These are phyloP conservation scores for Scaptomyza pallida DNA, from an alignment of 1,140 invertebrate species.

Conservation along the genomic window DNA sequence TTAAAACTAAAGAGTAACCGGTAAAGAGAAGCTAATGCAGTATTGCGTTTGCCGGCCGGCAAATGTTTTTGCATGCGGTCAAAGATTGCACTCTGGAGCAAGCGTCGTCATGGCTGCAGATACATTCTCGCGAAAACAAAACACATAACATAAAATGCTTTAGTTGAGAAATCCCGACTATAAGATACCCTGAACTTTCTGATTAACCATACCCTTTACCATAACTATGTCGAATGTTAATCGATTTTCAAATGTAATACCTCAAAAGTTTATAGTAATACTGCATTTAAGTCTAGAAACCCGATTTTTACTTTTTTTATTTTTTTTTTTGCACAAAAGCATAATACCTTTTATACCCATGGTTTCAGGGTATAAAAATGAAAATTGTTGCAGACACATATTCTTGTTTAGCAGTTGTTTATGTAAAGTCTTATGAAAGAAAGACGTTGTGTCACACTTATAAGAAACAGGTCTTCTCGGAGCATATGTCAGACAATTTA, in stretches of 20 bases:
- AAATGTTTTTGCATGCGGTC: conserved; percentile 22
- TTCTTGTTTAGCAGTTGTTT: conserved; percentile 19
- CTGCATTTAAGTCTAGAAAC: too few relatives aligned
- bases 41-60: conserved; percentile 63
- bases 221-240: too few relatives aligned
- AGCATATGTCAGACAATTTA: not conserved
- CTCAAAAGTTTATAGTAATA: too few relatives aligned
- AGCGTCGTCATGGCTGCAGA: conserved; percentile 29
- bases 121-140: conserved; percentile 28
- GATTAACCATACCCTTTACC: too few relatives aligned
- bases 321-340: too few relatives aligned
- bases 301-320: too few relatives aligned
- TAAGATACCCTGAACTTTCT: too few relatives aligned
- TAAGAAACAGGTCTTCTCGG: conserved; percentile 8
- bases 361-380: too few relatives aligned
- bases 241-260: too few relatives aligned
- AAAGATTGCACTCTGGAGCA: conserved; percentile 16
- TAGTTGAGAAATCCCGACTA: too few relatives aligned
- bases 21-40: conserved; percentile 17
- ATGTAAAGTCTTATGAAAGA: conserved; percentile 2
- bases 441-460: conserved; percentile 10
- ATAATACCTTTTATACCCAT: too few relatives aligned
- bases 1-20: conserved; percentile 13
- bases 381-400: conserved; percentile 41
- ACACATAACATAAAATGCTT: too few relatives aligned